Conservation (phyloP, 2,113 vertebrate species). For the Anolis sagrei region DNA sequence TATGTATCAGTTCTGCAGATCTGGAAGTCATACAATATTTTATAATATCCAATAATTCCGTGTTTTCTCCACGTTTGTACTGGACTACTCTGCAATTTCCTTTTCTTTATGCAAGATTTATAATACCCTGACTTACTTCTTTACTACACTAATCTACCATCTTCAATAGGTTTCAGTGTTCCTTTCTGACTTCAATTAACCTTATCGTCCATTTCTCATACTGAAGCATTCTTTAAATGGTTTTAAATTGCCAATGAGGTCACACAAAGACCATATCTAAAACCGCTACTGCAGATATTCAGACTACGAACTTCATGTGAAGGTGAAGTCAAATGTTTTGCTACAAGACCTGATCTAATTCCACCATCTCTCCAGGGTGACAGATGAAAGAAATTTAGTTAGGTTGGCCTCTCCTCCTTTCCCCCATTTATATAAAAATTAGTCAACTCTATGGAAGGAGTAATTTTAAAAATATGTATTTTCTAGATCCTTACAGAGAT, state of each 20-base stretch:
- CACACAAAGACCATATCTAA: neutral
- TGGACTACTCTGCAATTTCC: neutral
- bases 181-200: neutral
- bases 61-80: neutral
- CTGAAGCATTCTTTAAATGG: neutral
- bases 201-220: neutral
- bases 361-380: neutral
- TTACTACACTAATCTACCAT: conserved; percentile 5
- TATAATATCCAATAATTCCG: neutral
- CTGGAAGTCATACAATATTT: neutral
- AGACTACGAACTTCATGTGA: neutral
- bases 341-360: neutral
- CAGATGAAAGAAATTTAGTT: neutral
- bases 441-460: neutral
- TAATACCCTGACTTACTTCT: neutral
- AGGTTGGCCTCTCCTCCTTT: neutral
- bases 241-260: neutral
- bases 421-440: accelerated
- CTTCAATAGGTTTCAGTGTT: neutral
- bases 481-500: neutral
- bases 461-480: no score
- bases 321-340: neutral
- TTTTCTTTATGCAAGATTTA: neutral
- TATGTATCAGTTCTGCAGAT: no score
- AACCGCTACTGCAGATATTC: neutral